A percentile compares a stretch with the other conserved stretches of the same genome.
These are phyloP conservation scores for Megaustenia siamemsis DNA, from an alignment of 2,888 invertebrate species.

Conservation along the genomic window DNA sequence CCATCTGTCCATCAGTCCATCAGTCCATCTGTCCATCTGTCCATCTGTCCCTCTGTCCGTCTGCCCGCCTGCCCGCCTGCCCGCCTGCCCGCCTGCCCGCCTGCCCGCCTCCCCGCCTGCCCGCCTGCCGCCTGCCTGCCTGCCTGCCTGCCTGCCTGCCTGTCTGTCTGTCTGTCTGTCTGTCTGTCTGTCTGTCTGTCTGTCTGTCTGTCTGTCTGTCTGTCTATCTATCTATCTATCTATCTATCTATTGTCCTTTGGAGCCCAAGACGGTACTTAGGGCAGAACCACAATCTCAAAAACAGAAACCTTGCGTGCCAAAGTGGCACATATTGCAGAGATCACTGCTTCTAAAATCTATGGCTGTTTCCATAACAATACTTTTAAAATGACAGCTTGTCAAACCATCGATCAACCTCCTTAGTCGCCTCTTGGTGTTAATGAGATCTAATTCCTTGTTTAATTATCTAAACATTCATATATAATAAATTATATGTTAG, in stretches of 20 bases:
- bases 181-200: conserved; percentile 4
- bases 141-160: neutral
- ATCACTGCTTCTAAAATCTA: too few relatives aligned
- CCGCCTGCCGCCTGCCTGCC: neutral
- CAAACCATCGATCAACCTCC: too few relatives aligned
- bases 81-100: neutral
- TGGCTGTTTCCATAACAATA: too few relatives aligned
- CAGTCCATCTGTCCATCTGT: neutral
- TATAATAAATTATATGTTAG: too few relatives aligned
- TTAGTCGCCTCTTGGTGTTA: too few relatives aligned
- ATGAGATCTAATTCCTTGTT: too few relatives aligned
- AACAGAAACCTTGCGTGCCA: too few relatives aligned
- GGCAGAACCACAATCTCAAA: too few relatives aligned
- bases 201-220: neutral
- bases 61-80: neutral
- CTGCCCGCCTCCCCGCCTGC: neutral
- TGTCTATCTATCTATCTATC: neutral
- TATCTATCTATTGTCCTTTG: neutral
- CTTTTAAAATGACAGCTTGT: too few relatives aligned
- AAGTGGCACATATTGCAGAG: too few relatives aligned
- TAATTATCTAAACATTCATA: too few relatives aligned
- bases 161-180: conserved; percentile 4
- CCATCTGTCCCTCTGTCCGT: neutral
- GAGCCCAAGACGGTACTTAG: too few relatives aligned
- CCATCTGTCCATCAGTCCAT: neutral